phyloP scores from a whole-genome alignment of 1,140 invertebrate species.

The Mizuhopecten yessoensis region DNA sequence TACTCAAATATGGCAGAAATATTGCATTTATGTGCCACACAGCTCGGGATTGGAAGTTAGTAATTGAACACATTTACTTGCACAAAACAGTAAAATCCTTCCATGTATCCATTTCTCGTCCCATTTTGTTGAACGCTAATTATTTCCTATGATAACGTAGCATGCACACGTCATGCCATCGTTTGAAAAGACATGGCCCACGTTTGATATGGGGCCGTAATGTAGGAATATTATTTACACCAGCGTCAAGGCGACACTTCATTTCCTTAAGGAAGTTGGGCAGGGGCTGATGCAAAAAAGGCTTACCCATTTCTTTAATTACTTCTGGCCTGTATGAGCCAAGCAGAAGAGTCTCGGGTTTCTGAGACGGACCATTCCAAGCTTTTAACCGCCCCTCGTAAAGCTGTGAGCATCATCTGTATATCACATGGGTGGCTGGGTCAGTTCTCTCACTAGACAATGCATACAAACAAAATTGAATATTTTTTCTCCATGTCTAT shows the following conservation, averaged over 20 bases:
- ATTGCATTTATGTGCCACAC: conserved; percentile 50
- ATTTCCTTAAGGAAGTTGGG: conserved; percentile 63
- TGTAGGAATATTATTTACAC: conserved; percentile 64
- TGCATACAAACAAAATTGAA: conserved; percentile 35
- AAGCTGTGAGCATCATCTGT: conserved; percentile 6
- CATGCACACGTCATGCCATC: conserved; percentile 53
- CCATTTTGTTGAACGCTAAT: conserved; percentile 60
- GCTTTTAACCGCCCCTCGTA: conserved; percentile 28
- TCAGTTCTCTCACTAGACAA: not conserved
- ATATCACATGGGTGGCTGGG: not conserved
- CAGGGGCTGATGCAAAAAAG: conserved; percentile 44
- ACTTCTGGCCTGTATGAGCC: conserved; percentile 47
- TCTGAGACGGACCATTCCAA: not conserved
- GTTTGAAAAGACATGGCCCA: conserved; percentile 52
- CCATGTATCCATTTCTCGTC: conserved; percentile 51
- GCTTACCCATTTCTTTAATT: conserved; percentile 49
- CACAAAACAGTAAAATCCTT: conserved; percentile 64
- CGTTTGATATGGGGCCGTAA: conserved; percentile 46
- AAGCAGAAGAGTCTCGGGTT: not conserved
- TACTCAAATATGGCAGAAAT: conserved; percentile 60
- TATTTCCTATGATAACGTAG: conserved; percentile 59
- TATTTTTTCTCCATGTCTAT: not conserved
- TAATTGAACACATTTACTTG: conserved; percentile 66
- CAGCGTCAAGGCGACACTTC: conserved; percentile 56
- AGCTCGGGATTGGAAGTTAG: not conserved